phyloP scores from a whole-genome alignment of 2,888 invertebrate species.

The Hirtodrosophila duncani region DNA sequence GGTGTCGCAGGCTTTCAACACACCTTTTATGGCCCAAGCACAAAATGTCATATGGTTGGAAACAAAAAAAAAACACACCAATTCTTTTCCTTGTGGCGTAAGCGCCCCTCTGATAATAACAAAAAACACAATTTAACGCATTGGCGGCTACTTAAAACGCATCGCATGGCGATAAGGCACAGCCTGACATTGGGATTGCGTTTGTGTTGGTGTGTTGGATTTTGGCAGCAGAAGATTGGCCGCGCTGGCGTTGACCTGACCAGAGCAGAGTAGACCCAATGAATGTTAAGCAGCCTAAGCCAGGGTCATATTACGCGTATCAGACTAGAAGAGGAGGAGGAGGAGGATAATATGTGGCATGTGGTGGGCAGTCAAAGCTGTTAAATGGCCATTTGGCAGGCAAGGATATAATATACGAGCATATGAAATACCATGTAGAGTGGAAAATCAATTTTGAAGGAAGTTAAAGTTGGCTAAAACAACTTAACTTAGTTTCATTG shows the following conservation, averaged over 20 bases:
- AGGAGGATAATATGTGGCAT: conserved; percentile 28
- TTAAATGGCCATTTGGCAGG: conserved; percentile 59
- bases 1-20: too few relatives aligned
- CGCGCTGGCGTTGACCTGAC: conserved; percentile 5
- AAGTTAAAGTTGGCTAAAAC: too few relatives aligned
- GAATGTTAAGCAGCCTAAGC: conserved; percentile 59
- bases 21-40: neutral
- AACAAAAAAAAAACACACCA: conserved; percentile 15
- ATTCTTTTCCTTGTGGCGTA: too few relatives aligned
- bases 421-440: too few relatives aligned
- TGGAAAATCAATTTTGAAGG: too few relatives aligned
- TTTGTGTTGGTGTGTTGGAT: too few relatives aligned
- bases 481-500: too few relatives aligned
- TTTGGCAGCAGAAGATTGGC: conserved; percentile 2
- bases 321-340: conserved; percentile 14
- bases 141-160: conserved; percentile 70
- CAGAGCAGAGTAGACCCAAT: conserved; percentile 50
- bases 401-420: too few relatives aligned
- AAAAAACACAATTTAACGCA: conserved; percentile 65
- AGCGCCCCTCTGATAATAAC: conserved; percentile 56
- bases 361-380: conserved; percentile 32
- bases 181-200: conserved; percentile 10
- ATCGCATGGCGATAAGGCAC: conserved; percentile 67
- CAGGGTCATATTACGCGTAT: conserved; percentile 17
- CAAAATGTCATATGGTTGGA: conserved; percentile 59